Evolutionary conservation across 1,140 invertebrate species (phyloP), one percentile per base, ranked within the genome.

Genomic region (Drosophila aff.): DNA sequence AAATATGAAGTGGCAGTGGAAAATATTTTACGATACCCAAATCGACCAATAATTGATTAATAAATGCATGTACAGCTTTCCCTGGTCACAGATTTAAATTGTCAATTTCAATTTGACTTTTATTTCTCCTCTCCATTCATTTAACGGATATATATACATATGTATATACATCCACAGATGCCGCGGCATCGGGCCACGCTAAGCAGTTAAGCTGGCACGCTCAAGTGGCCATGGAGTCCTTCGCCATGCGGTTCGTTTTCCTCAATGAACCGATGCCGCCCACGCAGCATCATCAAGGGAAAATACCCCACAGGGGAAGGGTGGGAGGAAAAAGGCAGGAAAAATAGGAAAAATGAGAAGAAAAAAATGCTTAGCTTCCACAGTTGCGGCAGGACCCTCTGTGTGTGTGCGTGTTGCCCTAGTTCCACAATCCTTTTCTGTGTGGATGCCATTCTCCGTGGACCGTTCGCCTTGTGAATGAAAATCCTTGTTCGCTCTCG

Each of bases 111-210:
- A 71, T 75, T 80, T 89, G 73, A 87, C 83, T 89, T 87, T 87
- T 89, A 83, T 81, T 83, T 87, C 77, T 83, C 73, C 84, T 89
- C 69, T 69, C 65, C 84, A 89, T 78, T 83, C 72, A 77, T 50
- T 28, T 28, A 7, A 28, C 28, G 28, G 28, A 28, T 28, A 7
- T 7, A 28, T 44, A 33, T 18, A 52, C 16, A 13, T 50, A 36
- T 38, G 47, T 31, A n/a, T 8, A 41, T 10, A 68, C 26, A 53
- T 13, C 43, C 9, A 16, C 23, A 28, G 28, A 31, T 36, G 28
- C n/a, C 33, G 11, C 11, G 40, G 47, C 28, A 36, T 63, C 55
- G 61, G 47, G 40, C 55, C 47, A 46, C 18, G 55, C 67, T 85
- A 78, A 84, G 74, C 82, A 66, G 64, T 81, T 85, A 81, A 84